phyloP scores from a whole-genome alignment of 2,113 vertebrate genomes.

The Xiphias gladius region DNA sequence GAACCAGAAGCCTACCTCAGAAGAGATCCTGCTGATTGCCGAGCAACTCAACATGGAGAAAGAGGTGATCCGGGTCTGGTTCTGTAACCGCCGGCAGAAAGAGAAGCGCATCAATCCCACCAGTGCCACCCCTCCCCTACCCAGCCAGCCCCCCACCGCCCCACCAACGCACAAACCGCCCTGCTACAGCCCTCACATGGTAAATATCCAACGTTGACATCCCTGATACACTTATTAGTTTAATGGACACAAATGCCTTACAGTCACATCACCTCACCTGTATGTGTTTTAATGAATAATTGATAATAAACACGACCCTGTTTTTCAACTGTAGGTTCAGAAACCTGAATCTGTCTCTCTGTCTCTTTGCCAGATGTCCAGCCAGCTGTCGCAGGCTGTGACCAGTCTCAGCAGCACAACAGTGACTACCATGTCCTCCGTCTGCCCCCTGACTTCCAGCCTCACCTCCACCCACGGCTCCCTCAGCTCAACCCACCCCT shows the following conservation, averaged over 20 bases:
- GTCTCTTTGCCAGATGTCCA: constrained; percentile 78
- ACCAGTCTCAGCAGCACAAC: constrained; percentile 93
- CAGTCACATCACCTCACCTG: not conserved
- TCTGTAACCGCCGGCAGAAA: constrained; percentile 95
- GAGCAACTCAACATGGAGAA: constrained; percentile 96
- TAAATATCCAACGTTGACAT: constrained; percentile 22
- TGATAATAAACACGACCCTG: not conserved
- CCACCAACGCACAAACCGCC: constrained; percentile 85
- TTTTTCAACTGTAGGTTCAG: not conserved
- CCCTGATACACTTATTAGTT: not conserved
- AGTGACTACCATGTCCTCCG: constrained; percentile 91
- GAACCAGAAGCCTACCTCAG: constrained; percentile 98
- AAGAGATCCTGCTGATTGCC: constrained; percentile 92
- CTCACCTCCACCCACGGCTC: constrained; percentile 88
- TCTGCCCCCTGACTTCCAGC: constrained; percentile 88
- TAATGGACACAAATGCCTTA: not conserved
- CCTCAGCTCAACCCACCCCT: constrained; percentile 85
- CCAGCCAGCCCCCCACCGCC: constrained; percentile 84
- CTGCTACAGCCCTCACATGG: constrained; percentile 89
- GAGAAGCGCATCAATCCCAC: constrained; percentile 94
- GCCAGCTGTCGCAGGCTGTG: constrained; percentile 89
- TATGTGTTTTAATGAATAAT: not conserved
- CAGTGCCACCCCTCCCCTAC: constrained; percentile 89
- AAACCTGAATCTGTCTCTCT: constrained; percentile 36
- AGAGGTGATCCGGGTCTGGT: constrained; percentile 95